Evolutionary conservation across 2,888 invertebrate species (phyloP).

Genomic region (Poecilobothrus nobilitatus): DNA sequence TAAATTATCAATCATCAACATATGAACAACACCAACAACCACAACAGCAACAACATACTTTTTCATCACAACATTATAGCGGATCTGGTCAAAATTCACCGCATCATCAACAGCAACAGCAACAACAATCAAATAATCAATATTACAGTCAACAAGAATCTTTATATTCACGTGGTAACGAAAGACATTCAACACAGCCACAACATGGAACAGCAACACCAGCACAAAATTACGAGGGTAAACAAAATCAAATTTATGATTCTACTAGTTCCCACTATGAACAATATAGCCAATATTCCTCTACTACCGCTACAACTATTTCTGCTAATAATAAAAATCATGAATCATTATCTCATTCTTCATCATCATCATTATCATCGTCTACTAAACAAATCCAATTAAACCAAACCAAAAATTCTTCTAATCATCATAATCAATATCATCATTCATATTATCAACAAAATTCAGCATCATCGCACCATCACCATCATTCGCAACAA

Average conservation of each 20-base stretch:
- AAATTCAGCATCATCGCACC: slow-evolving; percentile 20
- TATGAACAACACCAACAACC: slow-evolving; percentile 25
- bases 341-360: slow-evolving; percentile 28
- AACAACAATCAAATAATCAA: slow-evolving; percentile 25
- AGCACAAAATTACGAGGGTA: slow-evolving; percentile 42
- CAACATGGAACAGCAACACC: slow-evolving; percentile 25
- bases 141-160: slow-evolving; percentile 26
- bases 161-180: slow-evolving; percentile 30
- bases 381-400: slow-evolving; percentile 27
- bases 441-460: slow-evolving; percentile 32
- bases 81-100: slow-evolving; percentile 31
- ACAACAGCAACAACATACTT: slow-evolving; percentile 23
- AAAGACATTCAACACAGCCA: slow-evolving; percentile 25
- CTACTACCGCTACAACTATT: slow-evolving; percentile 27
- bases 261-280: slow-evolving; percentile 37
- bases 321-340: slow-evolving; percentile 39
- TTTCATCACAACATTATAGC: slow-evolving; percentile 25
- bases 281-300: slow-evolving; percentile 21
- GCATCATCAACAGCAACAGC: slow-evolving; percentile 28
- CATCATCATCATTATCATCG: slow-evolving; percentile 34
- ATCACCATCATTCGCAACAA: slow-evolving; percentile 24
- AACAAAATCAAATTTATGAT: slow-evolving; percentile 43
- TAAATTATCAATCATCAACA: slow-evolving; percentile 24
- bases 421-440: slow-evolving; percentile 39
- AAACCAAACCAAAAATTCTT: slow-evolving; percentile 23